These are phyloP conservation scores for Pipistrellus nathusii DNA, from an alignment of 2,797 vertebrate genomes.

Conservation along the genomic window DNA sequence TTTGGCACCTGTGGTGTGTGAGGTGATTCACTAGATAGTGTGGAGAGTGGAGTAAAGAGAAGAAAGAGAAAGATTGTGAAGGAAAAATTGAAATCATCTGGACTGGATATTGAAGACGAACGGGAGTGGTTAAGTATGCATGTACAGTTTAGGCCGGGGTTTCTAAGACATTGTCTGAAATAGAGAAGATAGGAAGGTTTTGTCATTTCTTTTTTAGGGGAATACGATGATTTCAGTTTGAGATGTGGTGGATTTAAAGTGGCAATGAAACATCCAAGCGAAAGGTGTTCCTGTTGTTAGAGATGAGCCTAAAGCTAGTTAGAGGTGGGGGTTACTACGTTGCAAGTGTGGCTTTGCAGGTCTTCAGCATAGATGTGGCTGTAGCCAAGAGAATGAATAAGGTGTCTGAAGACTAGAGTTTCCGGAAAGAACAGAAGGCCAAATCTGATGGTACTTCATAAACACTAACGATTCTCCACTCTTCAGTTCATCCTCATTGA, in stretches of 20 bases:
- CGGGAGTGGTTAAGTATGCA: not conserved
- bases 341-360: not conserved
- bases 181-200: constrained; percentile 6
- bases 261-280: not conserved
- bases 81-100: not conserved
- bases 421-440: not conserved
- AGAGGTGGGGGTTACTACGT: not conserved
- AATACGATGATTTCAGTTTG: not conserved
- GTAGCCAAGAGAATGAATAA: not conserved
- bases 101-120: not conserved
- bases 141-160: not conserved
- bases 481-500: not conserved
- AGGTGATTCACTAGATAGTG: not conserved
- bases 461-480: not conserved
- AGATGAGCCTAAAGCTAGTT: not conserved
- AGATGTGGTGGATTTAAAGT: constrained; percentile 24
- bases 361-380: not conserved
- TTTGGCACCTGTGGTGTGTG: not conserved
- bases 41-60: not conserved
- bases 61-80: not conserved
- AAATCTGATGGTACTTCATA: not conserved
- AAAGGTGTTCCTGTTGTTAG: not conserved
- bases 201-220: not conserved
- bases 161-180: not conserved
- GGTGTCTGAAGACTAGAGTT: not conserved